Evolutionary conservation across 2,113 vertebrate genomes (phyloP).

Genomic region (Channa maculata): DNA sequence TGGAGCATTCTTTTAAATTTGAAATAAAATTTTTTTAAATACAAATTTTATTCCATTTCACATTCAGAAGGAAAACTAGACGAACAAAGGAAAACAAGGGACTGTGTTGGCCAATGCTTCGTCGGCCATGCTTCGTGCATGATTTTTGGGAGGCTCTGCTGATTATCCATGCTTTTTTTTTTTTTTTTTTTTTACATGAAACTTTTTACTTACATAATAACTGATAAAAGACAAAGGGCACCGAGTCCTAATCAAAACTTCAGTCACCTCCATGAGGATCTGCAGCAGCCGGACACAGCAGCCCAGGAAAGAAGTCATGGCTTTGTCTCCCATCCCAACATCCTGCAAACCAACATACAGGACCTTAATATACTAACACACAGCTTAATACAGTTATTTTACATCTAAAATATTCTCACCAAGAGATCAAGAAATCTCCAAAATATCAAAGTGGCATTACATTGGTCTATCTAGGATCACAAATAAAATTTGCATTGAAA

Average conservation of each 20-base stretch:
- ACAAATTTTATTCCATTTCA: neutral
- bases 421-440: neutral
- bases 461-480: neutral
- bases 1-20: too few relatives aligned
- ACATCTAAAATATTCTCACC: neutral
- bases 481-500: neutral
- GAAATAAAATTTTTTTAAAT: too few relatives aligned
- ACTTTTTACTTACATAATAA: constrained; percentile 65
- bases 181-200: neutral
- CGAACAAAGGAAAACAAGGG: neutral
- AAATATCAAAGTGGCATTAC: neutral
- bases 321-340: constrained; percentile 93
- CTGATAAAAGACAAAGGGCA: constrained; percentile 72
- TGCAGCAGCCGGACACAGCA: constrained; percentile 93
- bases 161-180: constrained; percentile 61
- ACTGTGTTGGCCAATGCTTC: neutral
- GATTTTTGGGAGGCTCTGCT: neutral
- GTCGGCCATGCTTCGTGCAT: constrained; percentile 34
- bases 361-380: neutral
- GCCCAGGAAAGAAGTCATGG: constrained; percentile 91
- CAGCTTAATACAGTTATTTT: neutral
- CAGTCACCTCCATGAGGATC: constrained; percentile 93
- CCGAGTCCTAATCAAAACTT: constrained; percentile 68
- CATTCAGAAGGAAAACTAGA: neutral
- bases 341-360: constrained; percentile 82